Base-by-base conservation (phyloP, 2,797 vertebrate genomes). In the Podargus strigoides region DNA sequence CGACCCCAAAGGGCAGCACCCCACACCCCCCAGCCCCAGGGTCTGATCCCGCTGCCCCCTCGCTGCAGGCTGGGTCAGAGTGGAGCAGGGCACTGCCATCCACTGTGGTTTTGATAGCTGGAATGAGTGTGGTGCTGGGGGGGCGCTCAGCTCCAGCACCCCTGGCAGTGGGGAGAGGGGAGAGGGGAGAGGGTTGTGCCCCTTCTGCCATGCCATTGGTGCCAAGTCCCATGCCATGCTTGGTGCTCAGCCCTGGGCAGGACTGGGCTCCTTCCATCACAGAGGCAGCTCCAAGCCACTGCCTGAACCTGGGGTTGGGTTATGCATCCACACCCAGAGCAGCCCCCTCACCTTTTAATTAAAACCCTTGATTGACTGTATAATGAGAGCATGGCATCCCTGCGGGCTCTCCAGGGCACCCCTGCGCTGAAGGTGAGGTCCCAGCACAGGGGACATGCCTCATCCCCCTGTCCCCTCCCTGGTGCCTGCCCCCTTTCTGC, bases 311-410 rank as follows among this genome's bases (percentile, higher is more conserved):
- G 7, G 22, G 39, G 28, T 1, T 28, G 66, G 60, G 37, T 30
- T 0, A 1, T 2, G 26, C 6, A 21, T 14, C 79, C 2, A 0
- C 0, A 0, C 21, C 47, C 13, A 0, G 63, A 58, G 66, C 39
- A 12, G 77, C 9, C 39, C 37, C 15, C 28, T 13, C 4, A 3
- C 32, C 68, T 83, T 42, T 37, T 64, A 70, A 94, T 87, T 74
- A 36, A 74, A 88, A 17, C 49, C 3, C 50, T 66, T 24, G 52
- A 64, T 64, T 64, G 83, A 9, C 32, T 36, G 10, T 9, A 2
- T 41, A 36, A 64, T 1, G 53, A 60, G 67, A 30, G 41, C 7
- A 0, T 3, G 4, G 87, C 32, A 2, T 53, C 77, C 41, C 87
- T 5, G 14, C 0, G 3, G 58, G 64, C 47, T 36, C 53, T 14